Conservation (phyloP, 2,113 vertebrate species). For the Poicephalus gulielmi region DNA sequence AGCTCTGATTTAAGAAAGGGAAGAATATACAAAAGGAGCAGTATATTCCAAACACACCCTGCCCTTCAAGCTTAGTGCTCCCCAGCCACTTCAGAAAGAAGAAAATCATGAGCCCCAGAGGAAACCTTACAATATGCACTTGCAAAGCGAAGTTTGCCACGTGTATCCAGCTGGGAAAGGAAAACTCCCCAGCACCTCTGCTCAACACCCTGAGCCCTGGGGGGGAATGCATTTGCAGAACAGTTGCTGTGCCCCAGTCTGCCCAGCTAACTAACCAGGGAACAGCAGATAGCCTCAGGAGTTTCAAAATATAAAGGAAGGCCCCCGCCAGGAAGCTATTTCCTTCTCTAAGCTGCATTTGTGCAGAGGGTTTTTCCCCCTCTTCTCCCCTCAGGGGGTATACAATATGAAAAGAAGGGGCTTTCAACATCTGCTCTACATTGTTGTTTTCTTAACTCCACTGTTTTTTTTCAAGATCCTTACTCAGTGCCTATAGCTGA, state of each 20-base stretch:
- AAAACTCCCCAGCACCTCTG: constrained; percentile 8
- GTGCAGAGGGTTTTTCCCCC: not conserved
- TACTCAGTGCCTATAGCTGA: not conserved
- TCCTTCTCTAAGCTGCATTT: constrained; percentile 64
- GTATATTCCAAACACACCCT: constrained; percentile 33
- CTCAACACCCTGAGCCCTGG: not conserved
- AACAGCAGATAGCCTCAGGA: not conserved
- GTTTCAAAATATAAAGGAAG: constrained; percentile 21
- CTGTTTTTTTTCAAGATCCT: not conserved
- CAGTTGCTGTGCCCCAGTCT: not conserved
- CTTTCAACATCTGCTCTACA: constrained; percentile 37
- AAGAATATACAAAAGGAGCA: constrained; percentile 31
- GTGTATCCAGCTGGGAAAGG: not conserved
- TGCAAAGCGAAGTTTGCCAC: constrained; percentile 18
- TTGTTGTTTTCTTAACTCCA: constrained; percentile 20
- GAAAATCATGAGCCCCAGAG: constrained; percentile 7
- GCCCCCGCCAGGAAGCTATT: constrained; percentile 19
- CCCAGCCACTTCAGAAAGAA: constrained; percentile 6
- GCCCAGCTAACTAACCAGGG: not conserved
- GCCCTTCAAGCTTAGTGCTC: constrained; percentile 39
- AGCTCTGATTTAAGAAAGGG: constrained; percentile 45
- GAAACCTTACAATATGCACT: not conserved
- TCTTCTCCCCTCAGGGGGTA: not conserved
- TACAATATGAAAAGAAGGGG: constrained; percentile 22
- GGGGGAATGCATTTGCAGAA: not conserved